Conservation (phyloP, 1,140 invertebrate genomes). For the Leptopilina boulardi region DNA sequence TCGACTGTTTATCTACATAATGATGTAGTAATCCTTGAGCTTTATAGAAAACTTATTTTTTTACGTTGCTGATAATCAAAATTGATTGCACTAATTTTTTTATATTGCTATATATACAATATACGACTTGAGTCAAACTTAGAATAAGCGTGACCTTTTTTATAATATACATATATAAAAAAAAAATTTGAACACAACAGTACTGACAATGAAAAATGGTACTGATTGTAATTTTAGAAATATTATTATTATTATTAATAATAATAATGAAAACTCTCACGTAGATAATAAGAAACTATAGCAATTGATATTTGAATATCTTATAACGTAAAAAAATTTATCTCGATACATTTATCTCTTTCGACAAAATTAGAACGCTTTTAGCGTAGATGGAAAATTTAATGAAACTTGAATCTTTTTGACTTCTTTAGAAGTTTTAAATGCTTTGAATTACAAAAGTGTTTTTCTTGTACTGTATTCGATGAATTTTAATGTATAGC, state of each 20-base stretch:
- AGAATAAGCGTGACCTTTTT: constrained; percentile 17
- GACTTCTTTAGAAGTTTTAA: not conserved
- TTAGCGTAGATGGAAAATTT: constrained; percentile 2
- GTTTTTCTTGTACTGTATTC: no score
- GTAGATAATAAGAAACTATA: not conserved
- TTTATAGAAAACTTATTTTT: constrained; percentile 1
- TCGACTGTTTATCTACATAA: not conserved
- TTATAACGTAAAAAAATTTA: constrained; percentile 3
- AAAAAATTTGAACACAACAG: not conserved
- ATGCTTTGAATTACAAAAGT: not conserved
- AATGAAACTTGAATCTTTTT: not conserved
- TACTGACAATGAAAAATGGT: not conserved
- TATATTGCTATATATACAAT: not conserved
- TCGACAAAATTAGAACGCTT: constrained; percentile 1
- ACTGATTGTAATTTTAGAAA: not conserved
- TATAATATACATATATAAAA: not conserved
- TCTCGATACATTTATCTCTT: not conserved
- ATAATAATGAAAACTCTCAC: not conserved
- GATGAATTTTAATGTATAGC: no score
- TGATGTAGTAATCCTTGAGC: not conserved
- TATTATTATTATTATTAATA: not conserved
- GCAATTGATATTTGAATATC: not conserved
- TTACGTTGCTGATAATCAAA: constrained; percentile 30
- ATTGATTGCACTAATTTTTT: constrained; percentile 13
- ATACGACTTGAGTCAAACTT: not conserved